phyloP scores from a whole-genome alignment of 2,888 invertebrate genomes.

The Smittia sp. region DNA sequence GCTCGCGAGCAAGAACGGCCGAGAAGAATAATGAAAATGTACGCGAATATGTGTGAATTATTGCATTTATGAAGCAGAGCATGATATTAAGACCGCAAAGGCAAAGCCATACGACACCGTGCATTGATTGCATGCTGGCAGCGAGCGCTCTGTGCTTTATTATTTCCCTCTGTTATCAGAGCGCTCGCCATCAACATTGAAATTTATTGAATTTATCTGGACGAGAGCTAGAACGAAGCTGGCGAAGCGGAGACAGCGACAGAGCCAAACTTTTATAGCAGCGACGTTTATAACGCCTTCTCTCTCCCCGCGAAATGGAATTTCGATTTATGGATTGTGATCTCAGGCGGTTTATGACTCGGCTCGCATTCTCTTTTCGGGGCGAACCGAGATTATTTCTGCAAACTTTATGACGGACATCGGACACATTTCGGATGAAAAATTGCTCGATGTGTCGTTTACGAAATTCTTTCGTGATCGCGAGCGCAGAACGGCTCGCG shows the following conservation, averaged over 20 bases:
- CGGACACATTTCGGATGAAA: not conserved
- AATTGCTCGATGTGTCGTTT: not conserved
- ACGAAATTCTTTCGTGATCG: not conserved
- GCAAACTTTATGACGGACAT: not conserved
- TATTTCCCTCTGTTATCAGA: conserved; percentile 37
- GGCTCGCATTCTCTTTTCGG: not conserved
- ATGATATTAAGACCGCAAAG: conserved; percentile 33
- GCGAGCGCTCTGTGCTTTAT: conserved; percentile 27
- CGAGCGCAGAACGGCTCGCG: too few species aligned
- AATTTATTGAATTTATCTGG: conserved; percentile 37
- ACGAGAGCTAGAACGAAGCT: not conserved
- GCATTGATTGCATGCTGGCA: conserved; percentile 30
- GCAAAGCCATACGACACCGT: conserved; percentile 8
- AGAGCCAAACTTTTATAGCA: not conserved
- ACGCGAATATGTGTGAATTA: conserved; percentile 37
- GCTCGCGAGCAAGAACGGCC: not conserved
- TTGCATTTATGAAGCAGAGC: conserved; percentile 34
- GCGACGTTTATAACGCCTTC: not conserved
- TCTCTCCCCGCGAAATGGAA: not conserved
- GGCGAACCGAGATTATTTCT: not conserved
- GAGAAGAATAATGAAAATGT: conserved; percentile 20
- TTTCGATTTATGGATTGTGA: conserved; percentile 17
- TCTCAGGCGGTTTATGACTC: conserved; percentile 1
- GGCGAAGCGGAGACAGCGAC: not conserved
- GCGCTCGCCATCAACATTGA: conserved; percentile 28